These are phyloP conservation scores for Diaprepes abbreviatus DNA, from an alignment of 2,888 invertebrate genomes.

Conservation along the genomic window DNA sequence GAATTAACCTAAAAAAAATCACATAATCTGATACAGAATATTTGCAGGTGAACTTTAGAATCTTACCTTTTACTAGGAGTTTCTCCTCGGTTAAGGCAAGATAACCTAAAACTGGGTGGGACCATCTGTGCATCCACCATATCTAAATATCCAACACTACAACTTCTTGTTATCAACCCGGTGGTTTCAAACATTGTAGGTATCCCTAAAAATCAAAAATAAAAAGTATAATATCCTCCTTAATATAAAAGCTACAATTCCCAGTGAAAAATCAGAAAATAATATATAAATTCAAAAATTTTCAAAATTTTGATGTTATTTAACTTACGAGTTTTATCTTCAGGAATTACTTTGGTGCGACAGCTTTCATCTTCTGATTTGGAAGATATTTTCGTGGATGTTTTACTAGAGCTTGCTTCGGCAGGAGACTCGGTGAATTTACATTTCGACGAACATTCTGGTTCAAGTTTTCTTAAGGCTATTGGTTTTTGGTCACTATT, in stretches of 20 bases:
- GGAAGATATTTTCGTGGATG: background rate
- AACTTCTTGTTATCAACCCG: conserved; percentile 78
- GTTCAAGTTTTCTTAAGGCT: conserved; percentile 71
- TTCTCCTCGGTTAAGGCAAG: conserved; percentile 71
- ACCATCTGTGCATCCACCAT: conserved; percentile 83
- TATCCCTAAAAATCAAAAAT: conserved; percentile 12
- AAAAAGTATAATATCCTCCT: too few relatives aligned
- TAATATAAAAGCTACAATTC: too few relatives aligned
- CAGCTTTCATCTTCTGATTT: conserved; percentile 10
- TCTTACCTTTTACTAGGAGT: conserved; percentile 35
- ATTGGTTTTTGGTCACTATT: conserved; percentile 71
- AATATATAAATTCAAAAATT: too few relatives aligned
- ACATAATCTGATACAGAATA: background rate
- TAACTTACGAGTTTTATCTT: conserved; percentile 3
- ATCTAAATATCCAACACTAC: conserved; percentile 90
- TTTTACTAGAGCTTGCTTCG: conserved; percentile 26
- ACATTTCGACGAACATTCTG: conserved; percentile 30
- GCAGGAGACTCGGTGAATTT: background rate
- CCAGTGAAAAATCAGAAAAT: too few relatives aligned
- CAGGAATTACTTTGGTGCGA: background rate
- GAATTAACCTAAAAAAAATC: conserved; percentile 32
- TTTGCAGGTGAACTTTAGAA: background rate
- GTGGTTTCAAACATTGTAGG: conserved; percentile 16
- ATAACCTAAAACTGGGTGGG: conserved; percentile 80
- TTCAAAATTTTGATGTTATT: background rate